phyloP scores from a whole-genome alignment of 2,113 vertebrate species.

The Charadrius vociferus region DNA sequence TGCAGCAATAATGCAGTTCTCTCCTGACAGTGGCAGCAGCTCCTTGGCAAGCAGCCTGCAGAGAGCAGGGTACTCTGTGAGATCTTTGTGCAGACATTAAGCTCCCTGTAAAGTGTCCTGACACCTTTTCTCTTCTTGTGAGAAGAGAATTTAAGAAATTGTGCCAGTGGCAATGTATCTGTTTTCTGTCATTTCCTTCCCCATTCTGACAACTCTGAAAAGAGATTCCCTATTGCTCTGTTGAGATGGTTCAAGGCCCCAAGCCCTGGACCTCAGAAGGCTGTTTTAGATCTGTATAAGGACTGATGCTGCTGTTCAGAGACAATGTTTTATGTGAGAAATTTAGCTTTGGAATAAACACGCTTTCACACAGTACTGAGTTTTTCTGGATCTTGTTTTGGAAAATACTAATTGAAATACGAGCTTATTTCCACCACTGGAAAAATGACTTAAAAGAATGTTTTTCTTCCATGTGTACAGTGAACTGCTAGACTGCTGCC shows the following conservation, averaged over 20 bases:
- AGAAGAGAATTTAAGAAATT: background rate
- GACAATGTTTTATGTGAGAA: background rate
- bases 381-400: conserved; percentile 12
- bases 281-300: background rate
- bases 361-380: background rate
- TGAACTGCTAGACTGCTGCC: background rate
- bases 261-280: background rate
- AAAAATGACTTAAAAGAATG: background rate
- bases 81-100: background rate
- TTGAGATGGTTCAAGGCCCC: background rate
- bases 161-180: background rate
- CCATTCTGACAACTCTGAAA: background rate
- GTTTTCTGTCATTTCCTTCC: background rate
- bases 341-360: conserved; percentile 48
- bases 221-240: background rate
- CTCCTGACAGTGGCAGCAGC: conserved; percentile 5
- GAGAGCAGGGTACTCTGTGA: background rate
- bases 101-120: background rate
- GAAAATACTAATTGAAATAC: background rate
- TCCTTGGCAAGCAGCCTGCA: background rate
- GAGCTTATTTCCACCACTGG: background rate
- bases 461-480: background rate
- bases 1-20: background rate
- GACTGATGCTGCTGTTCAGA: background rate
- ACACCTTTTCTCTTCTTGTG: background rate